Base-by-base conservation (phyloP, 2,888 invertebrate species). In the Lordiphosa fenestrarum region DNA sequence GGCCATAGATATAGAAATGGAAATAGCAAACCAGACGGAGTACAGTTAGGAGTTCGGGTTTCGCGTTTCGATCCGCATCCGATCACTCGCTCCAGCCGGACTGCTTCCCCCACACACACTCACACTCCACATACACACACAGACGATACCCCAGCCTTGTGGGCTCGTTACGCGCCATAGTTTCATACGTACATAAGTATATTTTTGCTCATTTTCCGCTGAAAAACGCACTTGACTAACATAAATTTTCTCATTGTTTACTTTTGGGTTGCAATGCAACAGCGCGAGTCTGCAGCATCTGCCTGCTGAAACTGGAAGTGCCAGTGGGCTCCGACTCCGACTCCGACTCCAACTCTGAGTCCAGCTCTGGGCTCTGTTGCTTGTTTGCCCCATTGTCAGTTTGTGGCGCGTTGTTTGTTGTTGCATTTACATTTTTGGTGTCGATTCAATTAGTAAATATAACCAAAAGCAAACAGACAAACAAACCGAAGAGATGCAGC, bases 391-490 rank as follows among this genome's bases (percentile, higher is more conserved):
- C 61, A 62, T 71, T 63, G 69, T 67, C 61, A 50, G 72, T 69
- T 61, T 62, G 38, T 44, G 53, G 56, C 58, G 55, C 66, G 76
- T 77, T 74, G 77, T 78, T 75, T 81, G 78, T 81, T 85, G 78
- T 74, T 86, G 85, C 83, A 81, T 86, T 86, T 81, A 86, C 86
- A 81, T 86, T 87, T 87, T 88, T 87, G 88, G 87, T 87, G 87
- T 87, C 88, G 87, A 88, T 87, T 88, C 87, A 88, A 88, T 88
- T 88, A 88, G 87, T 88, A 87, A 88, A 88, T 87, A 88, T 87
- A 81, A 83, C 80, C 80, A 81, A 81, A 81, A 81, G 80, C 83
- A 80, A 80, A 83, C 78, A 80, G 72, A 80, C 80, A 83, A 70
- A 78, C 80, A 74, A 61, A 70, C 66, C 66, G 55, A 46, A 54